Base-by-base conservation (phyloP, 1,140 invertebrate genomes). In the Diorhabda elongata region DNA sequence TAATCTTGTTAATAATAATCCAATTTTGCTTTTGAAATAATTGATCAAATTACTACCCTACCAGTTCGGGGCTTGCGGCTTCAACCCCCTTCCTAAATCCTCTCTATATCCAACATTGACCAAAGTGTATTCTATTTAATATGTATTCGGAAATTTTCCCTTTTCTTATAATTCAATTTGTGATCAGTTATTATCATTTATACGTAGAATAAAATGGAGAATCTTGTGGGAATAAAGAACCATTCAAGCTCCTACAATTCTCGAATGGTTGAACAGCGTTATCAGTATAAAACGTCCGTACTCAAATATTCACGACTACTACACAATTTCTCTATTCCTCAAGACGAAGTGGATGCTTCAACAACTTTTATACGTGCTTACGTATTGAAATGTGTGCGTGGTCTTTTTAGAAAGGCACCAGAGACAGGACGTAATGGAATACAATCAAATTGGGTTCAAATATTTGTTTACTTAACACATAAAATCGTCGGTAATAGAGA, bases 211-310 rank as follows among this genome's bases (percentile, higher is more conserved):
- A 26, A 26, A 26, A 26, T 26, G 26, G 26, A 26, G 47, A 52
- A n/a, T 6, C 47, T 52, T 4, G 47, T 52, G n/a, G 47, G n/a
- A 52, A 52, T 52, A 52, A n/a, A 52, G 47, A 52, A n/a, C 47
- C n/a, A 52, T n/a, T 52, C n/a, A n/a, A 8, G n/a, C 6, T 52
- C n/a, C n/a, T n/a, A 52, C 6, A 52, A 52, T 52, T 52, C 47
- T 52, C 47, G n/a, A n/a, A 52, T n/a, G 47, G 47, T n/a, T 52
- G 47, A 52, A 52, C 47, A 52, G 47, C 47, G n/a, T 52, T n/a
- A 52, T 52, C 47, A 52, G 47, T n/a, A 52, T n/a, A 52, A 52
- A 52, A 52, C 47, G 47, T 26, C 47, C 6, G n/a, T n/a, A 52
- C 47, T 52, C 47, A 52, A 52, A n/a, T 52, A 52, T 52, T 52